Evolutionary conservation across 1,140 invertebrate genomes (phyloP), one percentile per base, ranked within the genome.

Genomic region (Chlorops oryzae): DNA sequence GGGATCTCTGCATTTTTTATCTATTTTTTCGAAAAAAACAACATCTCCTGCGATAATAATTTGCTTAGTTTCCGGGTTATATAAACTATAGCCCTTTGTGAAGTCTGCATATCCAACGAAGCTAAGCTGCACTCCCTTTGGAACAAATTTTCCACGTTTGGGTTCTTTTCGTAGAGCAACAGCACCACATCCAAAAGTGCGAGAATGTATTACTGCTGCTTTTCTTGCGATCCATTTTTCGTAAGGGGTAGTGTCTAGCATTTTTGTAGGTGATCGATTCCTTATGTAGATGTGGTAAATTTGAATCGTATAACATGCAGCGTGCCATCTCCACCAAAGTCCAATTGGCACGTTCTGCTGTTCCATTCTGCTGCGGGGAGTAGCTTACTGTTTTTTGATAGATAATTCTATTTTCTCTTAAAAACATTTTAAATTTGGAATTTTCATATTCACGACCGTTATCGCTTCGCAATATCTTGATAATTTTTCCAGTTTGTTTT

Each of bases 251-350:
- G 38, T 60, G 6, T 50, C 55, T 42, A 55, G 42, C 46, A 38
- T 23, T 50, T 59, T 62, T n/a, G 63, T 54, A 3, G 70, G 23
- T 10, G 61, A 69, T 35, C 70, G 28, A 32, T 77, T 77, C 22
- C 59, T 51, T 0, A 75, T 28, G 50, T 74, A 66, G 48, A 15
- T 61, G 48, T 2, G 47, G 25, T n/a, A 76, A 38, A 13, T 60
- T 37, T 20, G 64, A 54, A 37, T 63, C 56, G n/a, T 57, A 32
- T 12, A 75, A 46, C 56, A 76, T 57, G 48, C 58, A 59, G 10
- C 63, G 44, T 2, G 73, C 65, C 35, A 40, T 60, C 39, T 75
- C 72, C 4, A 65, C 47, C 72, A 54, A 72, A 24, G 65, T 68
- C 35, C 72, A 40, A 55, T 77, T 73, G 25, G 56, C 59, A 7